Percentiles rank a stretch among this genome's conserved stretches.
These are phyloP conservation scores for Schrankia costaestrigalis DNA, from an alignment of 2,888 invertebrate genomes.

Conservation along the genomic window DNA sequence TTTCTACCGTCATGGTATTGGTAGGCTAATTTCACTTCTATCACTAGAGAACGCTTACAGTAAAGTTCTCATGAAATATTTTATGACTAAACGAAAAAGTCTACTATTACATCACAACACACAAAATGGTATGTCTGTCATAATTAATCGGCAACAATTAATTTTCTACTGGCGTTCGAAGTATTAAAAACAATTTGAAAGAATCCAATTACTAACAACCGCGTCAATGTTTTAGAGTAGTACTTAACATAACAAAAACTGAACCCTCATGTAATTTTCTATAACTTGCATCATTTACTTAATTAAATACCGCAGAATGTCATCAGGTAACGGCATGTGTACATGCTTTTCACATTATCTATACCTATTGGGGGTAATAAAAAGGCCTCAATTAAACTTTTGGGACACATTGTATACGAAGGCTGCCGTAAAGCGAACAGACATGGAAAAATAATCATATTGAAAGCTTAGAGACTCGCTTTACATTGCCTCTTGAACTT, in stretches of 20 bases:
- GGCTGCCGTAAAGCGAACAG: conserved; percentile 35
- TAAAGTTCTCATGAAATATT: too few species aligned
- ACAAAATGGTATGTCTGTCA: too few species aligned
- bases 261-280: conserved; percentile 25
- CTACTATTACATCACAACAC: too few species aligned
- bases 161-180: too few species aligned
- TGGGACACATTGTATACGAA: conserved; percentile 37
- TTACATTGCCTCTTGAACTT: conserved; percentile 8
- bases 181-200: too few species aligned
- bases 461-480: conserved; percentile 34
- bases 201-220: too few species aligned
- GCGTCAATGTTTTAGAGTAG: too few species aligned
- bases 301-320: conserved; percentile 41
- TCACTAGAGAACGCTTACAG: too few species aligned
- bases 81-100: too few species aligned
- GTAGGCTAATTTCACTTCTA: too few species aligned
- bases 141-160: too few species aligned
- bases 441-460: conserved; percentile 45
- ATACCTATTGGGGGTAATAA: conserved; percentile 22
- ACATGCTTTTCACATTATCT: conserved; percentile 36
- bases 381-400: conserved; percentile 34
- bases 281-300: conserved; percentile 38
- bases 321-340: conserved; percentile 19
- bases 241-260: conserved; percentile 6
- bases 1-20: too few species aligned